Percentiles rank a stretch among this genome's conserved stretches.
Evolutionary conservation across 2,797 vertebrate species (phyloP).

Genomic region (Luscinia megarhynchos): DNA sequence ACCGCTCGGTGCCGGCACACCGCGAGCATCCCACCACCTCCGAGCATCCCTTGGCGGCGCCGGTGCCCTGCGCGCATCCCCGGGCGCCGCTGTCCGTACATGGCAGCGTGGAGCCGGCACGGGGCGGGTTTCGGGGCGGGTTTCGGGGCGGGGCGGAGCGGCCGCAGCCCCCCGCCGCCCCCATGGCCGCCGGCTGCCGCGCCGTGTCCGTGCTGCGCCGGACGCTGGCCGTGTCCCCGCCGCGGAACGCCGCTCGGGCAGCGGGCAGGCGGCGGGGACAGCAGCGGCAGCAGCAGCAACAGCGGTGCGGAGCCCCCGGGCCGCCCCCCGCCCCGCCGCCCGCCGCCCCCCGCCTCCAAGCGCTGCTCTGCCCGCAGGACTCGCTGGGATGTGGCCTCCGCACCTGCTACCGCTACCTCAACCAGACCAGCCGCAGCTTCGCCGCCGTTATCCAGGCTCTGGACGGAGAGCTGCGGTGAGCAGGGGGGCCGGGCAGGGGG

Average conservation of each 20-base stretch:
- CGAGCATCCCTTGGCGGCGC: no score
- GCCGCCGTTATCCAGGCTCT: conserved; percentile 34
- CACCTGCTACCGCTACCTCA: conserved; percentile 5
- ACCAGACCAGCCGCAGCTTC: conserved; percentile 44
- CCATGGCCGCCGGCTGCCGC: neutral
- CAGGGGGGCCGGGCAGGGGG: neutral
- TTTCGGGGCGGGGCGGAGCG: neutral
- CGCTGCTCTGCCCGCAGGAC: neutral
- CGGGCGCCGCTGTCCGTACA: neutral
- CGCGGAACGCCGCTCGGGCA: neutral
- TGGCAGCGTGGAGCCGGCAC: neutral
- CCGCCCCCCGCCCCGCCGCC: neutral
- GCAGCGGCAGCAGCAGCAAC: neutral
- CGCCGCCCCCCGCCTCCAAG: neutral
- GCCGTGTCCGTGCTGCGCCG: neutral
- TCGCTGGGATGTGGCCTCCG: conserved; percentile 17
- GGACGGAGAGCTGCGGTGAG: conserved; percentile 9
- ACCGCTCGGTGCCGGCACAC: neutral
- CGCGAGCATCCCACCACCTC: no score
- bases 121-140: neutral
- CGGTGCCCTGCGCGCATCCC: neutral
- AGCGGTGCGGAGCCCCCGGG: neutral
- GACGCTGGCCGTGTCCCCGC: neutral
- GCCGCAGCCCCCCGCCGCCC: neutral
- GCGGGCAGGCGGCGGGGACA: neutral